phyloP scores from a whole-genome alignment of 2,113 vertebrate genomes.

The Myotis davidii region DNA sequence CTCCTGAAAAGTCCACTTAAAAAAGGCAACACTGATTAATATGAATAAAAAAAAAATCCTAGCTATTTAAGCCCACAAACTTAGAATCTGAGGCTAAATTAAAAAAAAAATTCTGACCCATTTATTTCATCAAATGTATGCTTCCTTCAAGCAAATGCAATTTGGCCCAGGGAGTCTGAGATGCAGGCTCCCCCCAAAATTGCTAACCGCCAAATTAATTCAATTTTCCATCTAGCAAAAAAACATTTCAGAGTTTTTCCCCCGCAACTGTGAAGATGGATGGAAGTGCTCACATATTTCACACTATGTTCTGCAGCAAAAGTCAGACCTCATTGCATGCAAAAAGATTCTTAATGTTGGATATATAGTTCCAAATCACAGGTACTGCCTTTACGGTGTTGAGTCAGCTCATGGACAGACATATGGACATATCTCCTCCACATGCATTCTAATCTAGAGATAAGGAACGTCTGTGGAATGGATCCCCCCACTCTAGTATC shows the following conservation, averaged over 20 bases:
- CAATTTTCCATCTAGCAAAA: slow-evolving; percentile 62
- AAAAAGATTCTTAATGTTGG: slow-evolving; percentile 16
- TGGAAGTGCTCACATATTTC: slow-evolving; percentile 30
- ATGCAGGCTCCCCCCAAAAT: background rate
- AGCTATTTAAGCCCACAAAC: slow-evolving; percentile 49
- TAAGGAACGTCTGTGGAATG: background rate
- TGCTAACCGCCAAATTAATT: slow-evolving; percentile 57
- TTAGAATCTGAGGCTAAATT: slow-evolving; percentile 57
- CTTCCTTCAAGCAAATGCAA: slow-evolving; percentile 54
- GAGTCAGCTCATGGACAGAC: background rate
- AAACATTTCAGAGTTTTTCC: slow-evolving; percentile 54
- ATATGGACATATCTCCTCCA: background rate
- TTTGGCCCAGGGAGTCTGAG: slow-evolving; percentile 52
- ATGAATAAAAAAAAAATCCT: slow-evolving; percentile 43
- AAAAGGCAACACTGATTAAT: slow-evolving; percentile 70
- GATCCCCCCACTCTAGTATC: background rate
- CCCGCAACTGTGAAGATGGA: slow-evolving; percentile 35
- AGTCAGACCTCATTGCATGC: background rate
- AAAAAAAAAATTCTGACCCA: slow-evolving; percentile 28
- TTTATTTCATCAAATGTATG: slow-evolving; percentile 52
- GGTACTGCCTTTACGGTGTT: rapidly evolving
- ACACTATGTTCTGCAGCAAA: slow-evolving; percentile 31
- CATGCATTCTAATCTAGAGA: background rate
- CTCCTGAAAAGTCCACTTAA: slow-evolving; percentile 58
- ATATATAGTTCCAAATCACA: background rate